Percentiles rank a stretch among this genome's conserved stretches.
phyloP scores from a whole-genome alignment of 2,888 invertebrate species.

The Nephrotoma flavescens region DNA sequence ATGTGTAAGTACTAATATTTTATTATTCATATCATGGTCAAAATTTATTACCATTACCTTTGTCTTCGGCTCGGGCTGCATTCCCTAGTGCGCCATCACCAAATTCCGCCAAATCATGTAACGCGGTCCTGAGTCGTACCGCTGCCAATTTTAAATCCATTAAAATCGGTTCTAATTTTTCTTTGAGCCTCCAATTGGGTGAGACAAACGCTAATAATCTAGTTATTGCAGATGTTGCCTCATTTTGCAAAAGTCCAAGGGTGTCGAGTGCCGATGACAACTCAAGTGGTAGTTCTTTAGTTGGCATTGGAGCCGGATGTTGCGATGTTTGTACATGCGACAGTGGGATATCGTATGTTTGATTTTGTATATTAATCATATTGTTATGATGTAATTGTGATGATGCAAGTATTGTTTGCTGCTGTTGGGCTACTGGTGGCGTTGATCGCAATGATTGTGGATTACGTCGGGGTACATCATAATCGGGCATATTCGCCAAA shows the following conservation, averaged over 20 bases:
- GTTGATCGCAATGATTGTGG: conserved; percentile 27
- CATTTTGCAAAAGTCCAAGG: conserved; percentile 57
- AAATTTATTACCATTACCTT: conserved; percentile 34
- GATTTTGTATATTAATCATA: conserved; percentile 16
- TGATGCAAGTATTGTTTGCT: conserved; percentile 7
- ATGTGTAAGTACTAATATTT: not conserved
- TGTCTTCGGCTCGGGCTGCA: conserved; percentile 67
- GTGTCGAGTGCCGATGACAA: conserved; percentile 61
- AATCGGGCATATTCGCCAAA: conserved; percentile 46
- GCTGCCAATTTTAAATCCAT: conserved; percentile 75
- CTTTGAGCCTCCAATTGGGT: conserved; percentile 68
- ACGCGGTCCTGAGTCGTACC: conserved; percentile 57
- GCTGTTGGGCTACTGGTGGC: conserved; percentile 13
- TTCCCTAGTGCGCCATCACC: conserved; percentile 79
- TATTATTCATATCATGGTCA: not conserved
- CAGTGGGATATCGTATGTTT: conserved; percentile 47
- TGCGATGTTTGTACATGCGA: conserved; percentile 15
- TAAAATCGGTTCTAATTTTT: conserved; percentile 60
- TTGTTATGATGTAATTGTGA: conserved; percentile 13
- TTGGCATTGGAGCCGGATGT: conserved; percentile 19
- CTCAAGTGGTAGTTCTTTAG: conserved; percentile 55
- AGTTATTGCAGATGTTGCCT: conserved; percentile 70
- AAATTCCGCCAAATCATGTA: conserved; percentile 80
- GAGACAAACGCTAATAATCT: conserved; percentile 55
- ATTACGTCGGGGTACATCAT: conserved; percentile 47